Base-by-base conservation (phyloP, 2,113 vertebrate genomes). In the Bubalus kerabau region DNA sequence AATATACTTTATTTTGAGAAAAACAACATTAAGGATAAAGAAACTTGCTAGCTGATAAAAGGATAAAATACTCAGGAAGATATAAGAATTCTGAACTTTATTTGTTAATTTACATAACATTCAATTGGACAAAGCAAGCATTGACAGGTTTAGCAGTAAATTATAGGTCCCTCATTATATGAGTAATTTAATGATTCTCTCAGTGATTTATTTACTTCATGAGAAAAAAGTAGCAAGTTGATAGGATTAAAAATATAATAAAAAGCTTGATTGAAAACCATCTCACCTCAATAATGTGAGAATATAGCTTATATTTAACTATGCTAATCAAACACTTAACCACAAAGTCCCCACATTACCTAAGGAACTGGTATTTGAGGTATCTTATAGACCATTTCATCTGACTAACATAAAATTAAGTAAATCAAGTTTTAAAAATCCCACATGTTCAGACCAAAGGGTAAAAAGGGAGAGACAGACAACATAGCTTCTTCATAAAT, bases 81-180 rank as follows among this genome's bases (percentile, higher is more conserved):
- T 32, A 50, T 56, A 92, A n/a, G 6, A 96, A 90, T 36, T 64
- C 60, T 82, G 46, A 93, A 43, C 26, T 46, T 60, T 32, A 64
- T 15, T 54, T 62, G 48, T 28, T 87, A 84, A 81, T 81, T 93
- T 60, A 28, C 19, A 74, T 40, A 23, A 54, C 5, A 36, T 91
- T 83, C 17, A n/a, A 23, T 52, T 95, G 54, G 62, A 59, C 60
- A 59, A 94, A 87, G 30, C 26, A 88, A 81, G 3, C 10, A 64
- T 62, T 64, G 48, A 36, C 23, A n/a, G 12, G 10, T 88, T 89
- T 78, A 88, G 16, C 28, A 94, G 43, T 82, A 78, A 87, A 94
- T 50, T 60, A 62, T 23, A 95, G 50, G 57, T 83, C 28, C 40
- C 95, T 93, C 71, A 64, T 46, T 43, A 74, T 16, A 88, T 32